Base-by-base conservation (phyloP, 2,113 vertebrate species). In the Acrocephalus arundinaceus region DNA sequence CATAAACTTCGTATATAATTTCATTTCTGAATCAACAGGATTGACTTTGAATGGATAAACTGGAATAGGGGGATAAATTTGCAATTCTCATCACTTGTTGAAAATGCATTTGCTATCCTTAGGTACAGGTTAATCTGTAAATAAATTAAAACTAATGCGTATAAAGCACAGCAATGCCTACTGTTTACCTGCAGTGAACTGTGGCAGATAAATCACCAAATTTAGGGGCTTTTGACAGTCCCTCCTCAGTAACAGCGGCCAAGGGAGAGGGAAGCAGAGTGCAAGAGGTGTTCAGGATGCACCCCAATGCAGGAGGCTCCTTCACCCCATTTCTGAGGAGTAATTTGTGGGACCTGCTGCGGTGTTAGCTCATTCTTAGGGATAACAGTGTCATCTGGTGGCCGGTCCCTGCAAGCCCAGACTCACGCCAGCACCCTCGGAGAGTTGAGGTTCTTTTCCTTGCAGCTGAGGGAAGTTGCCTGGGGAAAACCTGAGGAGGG, bases 381-480 rank as follows among this genome's bases (percentile, higher is more conserved):
- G 58, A 17, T 90, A 96, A 95, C 30, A 93, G 79, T 90, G 96
- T 21, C 97, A 96, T 59, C 97, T 96, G 89, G 66, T 81, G 96
- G 96, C 66, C 37, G 10, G 5, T 85, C 57, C n/a, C 84, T 54
- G 96, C 73, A 96, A 91, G 57, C 68, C 94, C 86, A 62, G 55
- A 28, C 33, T 27, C 28, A 30, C 0, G 1, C 7, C 23, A 2
- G 23, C 1, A 37, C 33, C n/a, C 54, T 23, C 3, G 20, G n/a
- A 55, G 35, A 25, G 10, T 0, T 4, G 48, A 49, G 16, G 22
- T 0, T 45, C 49, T 12, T 33, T 33, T 30, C 27, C 27, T 28
- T 25, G 55, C 39, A 14, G 21, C 20, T 70, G n/a, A 9, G 22
- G 6, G 28, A 23, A 52, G 8, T 13, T 35, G 10, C 15, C 13